Evolutionary conservation across 2,888 invertebrate genomes (phyloP), one percentile per base, ranked within the genome.

Genomic region (Seira ritae): DNA sequence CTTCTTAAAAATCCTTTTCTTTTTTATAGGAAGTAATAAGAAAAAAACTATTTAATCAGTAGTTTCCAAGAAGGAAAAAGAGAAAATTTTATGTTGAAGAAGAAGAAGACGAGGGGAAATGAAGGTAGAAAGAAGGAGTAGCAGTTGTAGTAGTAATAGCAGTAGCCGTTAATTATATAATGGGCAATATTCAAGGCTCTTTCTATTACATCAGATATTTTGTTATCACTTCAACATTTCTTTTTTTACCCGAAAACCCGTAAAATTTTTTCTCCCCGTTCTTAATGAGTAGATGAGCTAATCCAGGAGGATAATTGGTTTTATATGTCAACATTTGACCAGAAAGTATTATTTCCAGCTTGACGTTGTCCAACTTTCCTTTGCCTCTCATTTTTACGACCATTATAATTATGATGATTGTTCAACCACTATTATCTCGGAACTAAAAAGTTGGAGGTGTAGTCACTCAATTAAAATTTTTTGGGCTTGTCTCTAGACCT

Each of bases 211-310:
- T n/a, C 24, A n/a, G 23, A 17, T 23, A 15, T 46, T 22, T 46
- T 50, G 20, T n/a, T 20, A 31, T 8, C 71, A 71, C 71, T 12
- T 22, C 46, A 55, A n/a, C 71, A 65, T 4, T 15, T 70, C 60
- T 76, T 68, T 15, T 70, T 69, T 76, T 68, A 55, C 24, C 67
- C 78, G 78, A 60, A 17, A 12, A 8, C 12, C 46, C n/a, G 31
- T 31, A 31, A 78, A 75, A 75, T 75, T 78, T 75, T 78, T 55
- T 84, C 74, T 79, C 78, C 31, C 8, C 31, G 31, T 83, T 69
- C 79, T 79, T 84, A 84, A 84, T 84, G 84, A 78, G 75, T 79
- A 79, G 79, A 83, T 83, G 78, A 78, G 83, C 78, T 68, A 75
- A 70, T 75, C 73, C 84, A 84, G 70, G 70, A 74, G 67, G 69